phyloP scores from a whole-genome alignment of 1,140 invertebrate genomes.

The Arctopsyche grandis region DNA sequence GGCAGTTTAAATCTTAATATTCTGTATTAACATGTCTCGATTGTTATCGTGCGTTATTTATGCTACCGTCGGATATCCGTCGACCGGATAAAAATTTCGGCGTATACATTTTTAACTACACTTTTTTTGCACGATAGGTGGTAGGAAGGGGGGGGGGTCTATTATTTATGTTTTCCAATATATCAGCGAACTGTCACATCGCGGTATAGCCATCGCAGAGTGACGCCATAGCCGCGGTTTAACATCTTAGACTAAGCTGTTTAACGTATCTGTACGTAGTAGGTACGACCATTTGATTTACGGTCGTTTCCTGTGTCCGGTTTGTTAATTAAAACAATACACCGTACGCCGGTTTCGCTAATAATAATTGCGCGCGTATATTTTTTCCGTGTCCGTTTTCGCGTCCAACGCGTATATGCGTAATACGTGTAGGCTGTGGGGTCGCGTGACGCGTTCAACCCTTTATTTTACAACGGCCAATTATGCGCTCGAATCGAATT shows the following conservation, averaged over 20 bases:
- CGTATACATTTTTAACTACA: conserved; percentile 3
- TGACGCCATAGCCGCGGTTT: too few species aligned
- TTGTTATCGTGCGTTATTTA: conserved; percentile 27
- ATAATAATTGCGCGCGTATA: neutral
- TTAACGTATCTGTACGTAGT: conserved; percentile 13
- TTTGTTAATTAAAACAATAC: conserved; percentile 43
- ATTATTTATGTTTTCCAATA: conserved; percentile 21
- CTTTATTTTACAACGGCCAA: conserved; percentile 24
- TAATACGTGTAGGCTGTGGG: neutral
- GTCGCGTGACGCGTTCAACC: conserved; percentile 13
- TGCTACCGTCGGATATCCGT: conserved; percentile 21
- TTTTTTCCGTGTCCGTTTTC: neutral
- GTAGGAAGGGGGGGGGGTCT: neutral
- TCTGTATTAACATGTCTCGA: conserved; percentile 26
- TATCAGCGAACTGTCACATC: conserved; percentile 1
- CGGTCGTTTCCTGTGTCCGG: conserved; percentile 19
- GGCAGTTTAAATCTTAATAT: conserved; percentile 15
- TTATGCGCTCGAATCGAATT: conserved; percentile 16
- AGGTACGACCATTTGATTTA: conserved; percentile 41
- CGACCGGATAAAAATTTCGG: neutral
- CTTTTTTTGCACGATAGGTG: neutral
- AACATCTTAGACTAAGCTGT: neutral
- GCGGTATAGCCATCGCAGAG: neutral
- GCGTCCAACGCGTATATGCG: neutral
- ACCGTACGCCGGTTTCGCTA: neutral